Evolutionary conservation across 2,113 vertebrate genomes (phyloP), one percentile per base, ranked within the genome.

Genomic region (Diadophis punctatus): DNA sequence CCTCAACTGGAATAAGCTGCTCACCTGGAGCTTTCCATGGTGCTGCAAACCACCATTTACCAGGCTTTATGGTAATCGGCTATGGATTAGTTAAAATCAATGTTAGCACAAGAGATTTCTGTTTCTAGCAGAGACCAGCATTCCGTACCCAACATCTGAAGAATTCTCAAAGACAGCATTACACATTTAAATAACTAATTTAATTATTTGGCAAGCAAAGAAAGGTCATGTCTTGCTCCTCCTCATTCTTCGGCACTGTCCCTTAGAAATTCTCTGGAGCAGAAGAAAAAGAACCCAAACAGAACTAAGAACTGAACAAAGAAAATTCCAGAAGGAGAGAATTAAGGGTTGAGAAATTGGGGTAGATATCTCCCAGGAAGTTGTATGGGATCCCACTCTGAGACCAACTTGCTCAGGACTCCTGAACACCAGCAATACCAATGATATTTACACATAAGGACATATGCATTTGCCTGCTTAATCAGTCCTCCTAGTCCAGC

Each of bases 11-110:
- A 53, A n/a, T 34, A 80, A 74, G 30, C 4, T 30, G 27, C 12
- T 90, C 16, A 74, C 8, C 43, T 53, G 89, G 89, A 90, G 90
- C 68, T 90, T 90, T 91, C 51, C 52, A 91, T 85, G 90, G 68
- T 85, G 51, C 51, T 85, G 74, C 52, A 58, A 58, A 85, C 39
- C 39, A 85, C 51, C 34, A 46, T 16, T n/a, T 34, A 22, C n/a
- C 14, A 22, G 52, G 34, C 34, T n/a, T 91, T 18, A 46, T 46
- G 51, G 14, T 39, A 55, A 46, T 39, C 25, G 48, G 39, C 52
- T 56, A 27, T 80, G 68, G 49, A 30, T 34, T 39, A 53, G 25
- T 23, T 49, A 84, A 34, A 84, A 55, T 80, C 52, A 85, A 27
- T 43, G 14, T 27, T 85, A 20, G 27, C 22, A 46, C 16, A 55